Base-by-base conservation (phyloP, 2,888 invertebrate genomes). In the Acanthoscelides obtectus region DNA sequence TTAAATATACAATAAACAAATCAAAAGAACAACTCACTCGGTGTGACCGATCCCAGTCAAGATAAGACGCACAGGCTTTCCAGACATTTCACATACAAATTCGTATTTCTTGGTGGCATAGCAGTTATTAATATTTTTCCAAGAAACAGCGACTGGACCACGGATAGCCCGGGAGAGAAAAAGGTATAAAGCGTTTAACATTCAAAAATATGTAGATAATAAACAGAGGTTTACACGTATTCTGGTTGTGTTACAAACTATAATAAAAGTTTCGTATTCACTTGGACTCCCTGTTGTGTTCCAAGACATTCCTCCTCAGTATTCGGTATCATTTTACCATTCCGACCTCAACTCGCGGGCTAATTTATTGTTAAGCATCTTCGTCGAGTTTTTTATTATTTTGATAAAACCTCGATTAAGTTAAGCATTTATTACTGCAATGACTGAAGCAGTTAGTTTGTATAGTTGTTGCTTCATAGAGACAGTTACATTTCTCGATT, bases 241-340 rank as follows among this genome's bases (percentile, higher is more conserved):
- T 75, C 77, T 76, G 76, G 76, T 76, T 76, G 75, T 78, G 77
- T 77, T 77, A 77, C 76, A 75, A 77, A 77, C 76, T 76, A 76
- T 78, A 80, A 80, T 80, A 81, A 81, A 80, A 80, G 79, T 79
- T 79, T 79, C 80, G 75, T 79, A 79, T 80, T 79, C 77, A 74
- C 77, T 69, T 73, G 77, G 79, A 76, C 79, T 80, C 79, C 82
- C 81, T 76, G 77, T 79, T 72, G 81, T 68, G 77, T 73, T 73
- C 74, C 75, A 73, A 79, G 77, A 77, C 78, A 79, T 79, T 79
- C 80, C 80, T 74, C 77, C 80, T 76, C 73, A 79, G 81, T 82
- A 79, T 82, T 76, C 73, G 79, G 81, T 82, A 79, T 82, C 82
- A 80, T 74, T 80, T 81, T 81, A 82, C 83, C 78, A 78, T 80